Conservation (phyloP, 1,140 invertebrate genomes). For the Drosophila sp. region DNA sequence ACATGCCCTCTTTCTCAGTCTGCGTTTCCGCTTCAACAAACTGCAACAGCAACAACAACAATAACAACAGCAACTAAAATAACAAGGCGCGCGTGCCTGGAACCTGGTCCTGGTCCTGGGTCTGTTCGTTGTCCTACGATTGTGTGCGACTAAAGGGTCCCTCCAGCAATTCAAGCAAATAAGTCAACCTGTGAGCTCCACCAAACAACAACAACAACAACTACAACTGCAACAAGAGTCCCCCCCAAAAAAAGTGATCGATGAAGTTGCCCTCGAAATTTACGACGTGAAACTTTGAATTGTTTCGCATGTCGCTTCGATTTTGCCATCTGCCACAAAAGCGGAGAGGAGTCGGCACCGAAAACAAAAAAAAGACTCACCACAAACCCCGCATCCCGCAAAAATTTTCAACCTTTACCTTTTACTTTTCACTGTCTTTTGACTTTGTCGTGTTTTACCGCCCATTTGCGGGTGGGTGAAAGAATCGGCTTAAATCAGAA, state of each 20-base stretch:
- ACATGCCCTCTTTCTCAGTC: slow-evolving; percentile 61
- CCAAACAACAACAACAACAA: slow-evolving; percentile 35
- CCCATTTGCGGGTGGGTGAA: neutral
- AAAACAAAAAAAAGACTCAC: neutral
- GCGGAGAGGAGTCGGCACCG: slow-evolving; percentile 6
- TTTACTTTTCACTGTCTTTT: slow-evolving; percentile 3
- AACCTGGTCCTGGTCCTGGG: slow-evolving; percentile 26
- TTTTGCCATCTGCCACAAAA: slow-evolving; percentile 65
- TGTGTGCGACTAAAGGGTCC: slow-evolving; percentile 17
- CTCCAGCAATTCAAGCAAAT: slow-evolving; percentile 62
- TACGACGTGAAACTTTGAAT: slow-evolving; percentile 82
- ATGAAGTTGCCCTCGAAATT: slow-evolving; percentile 80
- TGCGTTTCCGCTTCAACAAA: slow-evolving; percentile 68
- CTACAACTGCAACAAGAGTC: slow-evolving; percentile 34
- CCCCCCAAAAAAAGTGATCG: slow-evolving; percentile 73
- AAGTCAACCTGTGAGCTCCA: slow-evolving; percentile 68
- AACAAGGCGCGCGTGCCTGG: slow-evolving; percentile 71
- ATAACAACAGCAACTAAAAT: slow-evolving; percentile 41
- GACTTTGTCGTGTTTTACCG: neutral
- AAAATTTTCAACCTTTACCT: neutral
- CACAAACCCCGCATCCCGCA: neutral
- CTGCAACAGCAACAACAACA: slow-evolving; percentile 52
- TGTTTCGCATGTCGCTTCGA: slow-evolving; percentile 80
- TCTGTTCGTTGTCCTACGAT: neutral
- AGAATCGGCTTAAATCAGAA: neutral